Evolutionary conservation across 2,113 vertebrate species (phyloP).

Genomic region (Gnathonemus longibarbis): DNA sequence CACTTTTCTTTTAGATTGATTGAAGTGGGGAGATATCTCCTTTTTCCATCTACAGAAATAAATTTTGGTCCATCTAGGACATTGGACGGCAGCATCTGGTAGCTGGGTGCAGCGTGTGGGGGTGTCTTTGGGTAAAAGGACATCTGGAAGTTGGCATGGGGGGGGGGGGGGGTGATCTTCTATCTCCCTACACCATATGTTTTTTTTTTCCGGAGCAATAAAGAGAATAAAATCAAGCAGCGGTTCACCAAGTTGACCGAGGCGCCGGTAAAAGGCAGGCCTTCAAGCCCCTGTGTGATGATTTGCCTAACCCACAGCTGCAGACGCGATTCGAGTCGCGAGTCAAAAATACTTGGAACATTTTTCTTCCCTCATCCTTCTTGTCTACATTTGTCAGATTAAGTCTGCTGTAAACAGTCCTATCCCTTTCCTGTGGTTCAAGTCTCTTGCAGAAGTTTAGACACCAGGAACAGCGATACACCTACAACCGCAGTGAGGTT

Average conservation of each 20-base stretch:
- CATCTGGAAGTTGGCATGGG: not conserved
- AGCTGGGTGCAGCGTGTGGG: not conserved
- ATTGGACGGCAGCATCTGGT: not conserved
- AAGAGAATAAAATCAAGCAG: not conserved
- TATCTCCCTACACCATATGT: not conserved
- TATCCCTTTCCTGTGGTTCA: not conserved
- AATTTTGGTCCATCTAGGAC: not conserved
- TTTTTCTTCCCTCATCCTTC: not conserved
- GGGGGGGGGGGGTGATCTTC: not conserved
- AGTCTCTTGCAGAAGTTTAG: not conserved
- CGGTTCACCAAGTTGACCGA: not conserved
- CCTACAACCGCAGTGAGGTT: not conserved
- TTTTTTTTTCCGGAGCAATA: not conserved
- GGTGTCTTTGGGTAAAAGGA: not conserved
- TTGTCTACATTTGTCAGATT: not conserved
- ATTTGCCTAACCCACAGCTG: not conserved
- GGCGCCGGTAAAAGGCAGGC: not conserved
- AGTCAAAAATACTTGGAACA: not conserved
- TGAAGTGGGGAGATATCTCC: not conserved
- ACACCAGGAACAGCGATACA: not conserved
- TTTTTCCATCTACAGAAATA: not conserved
- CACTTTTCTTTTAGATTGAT: not conserved
- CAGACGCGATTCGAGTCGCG: not conserved
- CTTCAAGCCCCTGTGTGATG: not conserved
- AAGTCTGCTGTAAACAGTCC: not conserved